Evolutionary conservation across 2,888 invertebrate species (phyloP).

Genomic region (Epistrophe eligans): DNA sequence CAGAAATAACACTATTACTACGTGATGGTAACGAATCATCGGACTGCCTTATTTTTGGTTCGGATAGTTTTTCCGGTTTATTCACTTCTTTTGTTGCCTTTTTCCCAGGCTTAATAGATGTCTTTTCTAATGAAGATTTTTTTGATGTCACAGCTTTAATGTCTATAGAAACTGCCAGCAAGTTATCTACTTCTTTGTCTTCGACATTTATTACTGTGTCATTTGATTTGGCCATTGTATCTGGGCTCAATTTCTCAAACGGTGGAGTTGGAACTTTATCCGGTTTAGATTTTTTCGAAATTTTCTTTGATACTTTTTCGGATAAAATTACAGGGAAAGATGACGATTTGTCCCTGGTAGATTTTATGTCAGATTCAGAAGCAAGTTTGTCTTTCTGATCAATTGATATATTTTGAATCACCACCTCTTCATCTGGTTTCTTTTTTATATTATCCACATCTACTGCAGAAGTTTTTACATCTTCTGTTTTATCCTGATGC

Average conservation of each 20-base stretch:
- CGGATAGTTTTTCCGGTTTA: slow-evolving; percentile 8
- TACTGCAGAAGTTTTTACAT: background rate
- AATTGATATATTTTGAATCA: background rate
- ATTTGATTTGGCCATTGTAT: slow-evolving; percentile 15
- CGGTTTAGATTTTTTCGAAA: slow-evolving; percentile 20
- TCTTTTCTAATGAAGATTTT: background rate
- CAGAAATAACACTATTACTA: background rate
- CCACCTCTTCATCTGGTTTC: slow-evolving; percentile 9
- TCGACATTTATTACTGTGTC: slow-evolving; percentile 52
- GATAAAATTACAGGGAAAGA: background rate
- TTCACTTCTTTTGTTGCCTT: background rate
- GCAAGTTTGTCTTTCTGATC: background rate
- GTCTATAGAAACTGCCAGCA: slow-evolving; percentile 7
- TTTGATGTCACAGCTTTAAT: background rate
- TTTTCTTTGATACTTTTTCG: slow-evolving; percentile 36
- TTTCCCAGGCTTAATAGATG: background rate
- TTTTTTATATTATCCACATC: slow-evolving; percentile 46
- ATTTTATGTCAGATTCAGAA: background rate
- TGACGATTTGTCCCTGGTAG: background rate
- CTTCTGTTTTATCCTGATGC: slow-evolving; percentile 18
- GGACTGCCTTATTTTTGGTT: slow-evolving; percentile 9
- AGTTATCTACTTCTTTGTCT: slow-evolving; percentile 23
- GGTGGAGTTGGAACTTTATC: slow-evolving; percentile 27
- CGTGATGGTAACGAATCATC: background rate
- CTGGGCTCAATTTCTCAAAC: background rate